Evolutionary conservation across 2,113 vertebrate genomes (phyloP), one percentile per base, ranked within the genome.

Genomic region (Perccottus glenii): DNA sequence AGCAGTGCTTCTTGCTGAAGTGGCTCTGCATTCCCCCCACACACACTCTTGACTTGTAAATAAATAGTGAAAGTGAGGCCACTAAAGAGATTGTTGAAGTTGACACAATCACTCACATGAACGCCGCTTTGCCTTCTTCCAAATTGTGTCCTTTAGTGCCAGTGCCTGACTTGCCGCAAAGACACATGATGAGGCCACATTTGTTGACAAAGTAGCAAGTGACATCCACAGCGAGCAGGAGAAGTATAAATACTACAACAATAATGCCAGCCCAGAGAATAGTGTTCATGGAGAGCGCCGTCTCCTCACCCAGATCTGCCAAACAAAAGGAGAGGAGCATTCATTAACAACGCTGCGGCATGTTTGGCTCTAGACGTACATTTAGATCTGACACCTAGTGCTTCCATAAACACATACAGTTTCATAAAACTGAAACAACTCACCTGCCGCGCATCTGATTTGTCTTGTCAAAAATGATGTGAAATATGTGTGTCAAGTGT

Each of bases 151-250:
- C 94, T 90, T 99, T 99, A 70, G 94, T 93, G 1, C 95, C 93
- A 0, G 96, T 94, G 47, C 94, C 95, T 0, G 95, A 88, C 53
- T 98, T 98, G 12, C 96, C 96, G 0, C 98, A 99, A 61, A 99
- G 86, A 89, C 97, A 99, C 98, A 99, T 99, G 59, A 99, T 93
- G 78, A 99, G 93, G 72, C 98, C 98, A 0, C 98, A 99, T 88
- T 98, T 98, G 93, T 99, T 98, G 79, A 98, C 90, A 91, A 99
- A 98, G 93, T 94, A 99, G 90, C 98, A 99, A 88, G 96, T 96
- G 89, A 98, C 91, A 33, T 99, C 98, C 83, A 99, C 94, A 0
- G 92, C 94, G 88, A 99, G 94, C 83, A 99, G 93, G 60, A 99
- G 92, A 56, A 98, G 91, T 67, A 97, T 86, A 8, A 98, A 99